Percentiles rank a stretch among this genome's conserved stretches.
phyloP scores from a whole-genome alignment of 2,797 vertebrate genomes.

The Tragelaphus eurycerus region DNA sequence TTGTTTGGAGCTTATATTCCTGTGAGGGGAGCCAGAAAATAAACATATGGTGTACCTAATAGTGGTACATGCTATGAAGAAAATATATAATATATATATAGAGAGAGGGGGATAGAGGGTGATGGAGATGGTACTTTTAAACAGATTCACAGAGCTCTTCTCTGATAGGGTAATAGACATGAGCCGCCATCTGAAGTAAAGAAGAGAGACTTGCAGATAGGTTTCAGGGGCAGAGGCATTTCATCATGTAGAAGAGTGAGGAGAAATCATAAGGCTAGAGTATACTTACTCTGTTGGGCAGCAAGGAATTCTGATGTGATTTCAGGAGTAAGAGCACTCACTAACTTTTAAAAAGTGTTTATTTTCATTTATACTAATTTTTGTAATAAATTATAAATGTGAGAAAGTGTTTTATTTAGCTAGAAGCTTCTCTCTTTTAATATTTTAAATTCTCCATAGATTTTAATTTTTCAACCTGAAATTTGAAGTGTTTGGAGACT shows the following conservation, averaged over 20 bases:
- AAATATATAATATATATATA: not conserved
- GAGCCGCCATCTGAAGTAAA: not conserved
- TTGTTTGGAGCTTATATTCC: not conserved
- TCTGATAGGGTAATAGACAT: not conserved
- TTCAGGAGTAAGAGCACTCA: not conserved
- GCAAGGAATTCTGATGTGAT: not conserved
- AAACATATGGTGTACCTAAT: not conserved
- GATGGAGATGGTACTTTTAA: not conserved
- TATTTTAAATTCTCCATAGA: not conserved
- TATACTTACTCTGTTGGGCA: not conserved
- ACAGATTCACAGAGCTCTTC: not conserved
- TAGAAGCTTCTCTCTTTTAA: not conserved
- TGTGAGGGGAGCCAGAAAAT: not conserved
- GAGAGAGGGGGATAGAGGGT: not conserved
- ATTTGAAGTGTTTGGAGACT: not conserved
- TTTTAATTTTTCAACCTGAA: conserved; percentile 15
- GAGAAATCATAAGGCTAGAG: not conserved
- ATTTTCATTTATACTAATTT: not conserved
- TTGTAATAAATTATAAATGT: not conserved
- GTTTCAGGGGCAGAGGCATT: not conserved
- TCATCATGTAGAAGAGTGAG: not conserved
- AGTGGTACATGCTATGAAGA: not conserved
- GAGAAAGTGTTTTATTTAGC: not conserved
- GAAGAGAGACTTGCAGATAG: not conserved
- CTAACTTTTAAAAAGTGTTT: not conserved